Conservation (phyloP, 2,113 vertebrate species). For the Pseudonaja textilis region DNA sequence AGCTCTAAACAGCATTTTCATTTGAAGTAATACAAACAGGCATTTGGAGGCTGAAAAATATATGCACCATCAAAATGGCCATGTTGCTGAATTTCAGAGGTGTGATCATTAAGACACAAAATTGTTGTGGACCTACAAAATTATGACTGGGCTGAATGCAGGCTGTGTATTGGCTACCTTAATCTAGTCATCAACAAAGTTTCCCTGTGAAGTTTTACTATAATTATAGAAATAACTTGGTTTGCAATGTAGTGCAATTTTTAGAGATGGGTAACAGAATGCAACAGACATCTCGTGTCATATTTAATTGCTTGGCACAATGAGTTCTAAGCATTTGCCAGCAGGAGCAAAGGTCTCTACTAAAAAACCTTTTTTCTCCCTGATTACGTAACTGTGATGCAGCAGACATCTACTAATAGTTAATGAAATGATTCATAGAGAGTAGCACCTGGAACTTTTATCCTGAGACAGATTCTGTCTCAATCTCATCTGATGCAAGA, state of each 20-base stretch:
- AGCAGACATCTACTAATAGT: background rate
- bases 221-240: background rate
- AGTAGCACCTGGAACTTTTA: background rate
- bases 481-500: conserved; percentile 1
- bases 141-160: background rate
- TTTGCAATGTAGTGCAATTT: background rate
- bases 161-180: background rate
- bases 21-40: background rate
- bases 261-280: background rate
- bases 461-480: background rate
- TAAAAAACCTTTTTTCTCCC: background rate
- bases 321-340: conserved; percentile 3
- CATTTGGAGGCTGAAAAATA: background rate
- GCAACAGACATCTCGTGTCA: background rate
- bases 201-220: background rate
- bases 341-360: background rate
- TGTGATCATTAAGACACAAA: background rate
- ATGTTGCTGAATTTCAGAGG: background rate
- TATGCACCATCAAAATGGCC: background rate
- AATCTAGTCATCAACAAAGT: background rate
- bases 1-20: background rate
- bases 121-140: background rate
- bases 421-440: conserved; percentile 6
- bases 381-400: background rate
- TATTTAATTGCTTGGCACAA: background rate